Base-by-base conservation (phyloP, 2,113 vertebrate species). In the Megalops atlanticus region DNA sequence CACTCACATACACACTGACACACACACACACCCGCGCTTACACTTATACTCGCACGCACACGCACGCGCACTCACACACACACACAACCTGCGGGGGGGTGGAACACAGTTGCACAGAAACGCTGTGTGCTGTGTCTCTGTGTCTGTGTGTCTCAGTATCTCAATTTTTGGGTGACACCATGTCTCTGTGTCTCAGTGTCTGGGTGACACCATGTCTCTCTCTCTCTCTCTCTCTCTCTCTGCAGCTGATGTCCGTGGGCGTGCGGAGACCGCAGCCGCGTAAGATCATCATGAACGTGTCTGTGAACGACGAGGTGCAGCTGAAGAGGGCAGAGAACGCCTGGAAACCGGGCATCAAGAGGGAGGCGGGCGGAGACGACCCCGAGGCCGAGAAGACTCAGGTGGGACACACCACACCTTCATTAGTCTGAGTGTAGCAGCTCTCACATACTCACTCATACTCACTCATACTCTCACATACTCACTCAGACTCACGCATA, bases 261-360 rank as follows among this genome's bases (percentile, higher is more conserved):
- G 43, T 80, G 11, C 70, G 79, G 5, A 43, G 79, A 10, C 79
- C 79, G 21, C 95, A 95, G 0, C 95, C 96, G 0, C 99, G 98
- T 90, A 98, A 99, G 90, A 98, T 96, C 78, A 95, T 97, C 84
- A 98, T 95, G 85, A 99, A 96, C 84, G 92, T 97, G 88, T 95
- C 97, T 52, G 92, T 97, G 83, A 95, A 92, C 0, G 96, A 98
- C 39, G 97, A 98, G 0, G 94, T 99, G 81, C 96, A 98, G 83
- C 94, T 99, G 84, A 99, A 98, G 88, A 98, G 98, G 90, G 96
- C 98, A 0, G 97, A 96, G 90, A 97, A 99, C 68, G 98, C 98
- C 70, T 99, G 98, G 98, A 99, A 98, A 86, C 98, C 98, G 2
- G 89, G 90, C 5, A 89, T 90, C 38, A 98, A 98, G 87, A 95